Conservation (phyloP, 2,797 vertebrate genomes). For the Halcyon chelicuti region DNA sequence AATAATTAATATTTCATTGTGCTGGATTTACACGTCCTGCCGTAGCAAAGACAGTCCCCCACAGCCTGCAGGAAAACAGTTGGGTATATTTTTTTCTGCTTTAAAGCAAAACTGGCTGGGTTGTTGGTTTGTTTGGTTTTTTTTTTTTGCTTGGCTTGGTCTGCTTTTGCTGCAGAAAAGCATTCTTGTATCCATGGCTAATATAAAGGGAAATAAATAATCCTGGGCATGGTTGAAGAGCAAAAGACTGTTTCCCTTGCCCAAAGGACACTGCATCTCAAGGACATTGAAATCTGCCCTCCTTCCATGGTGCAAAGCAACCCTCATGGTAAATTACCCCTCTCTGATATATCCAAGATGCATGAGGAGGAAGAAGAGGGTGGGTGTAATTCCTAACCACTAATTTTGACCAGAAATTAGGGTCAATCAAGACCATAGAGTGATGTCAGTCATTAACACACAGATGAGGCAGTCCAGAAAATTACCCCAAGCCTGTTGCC, state of each 20-base stretch:
- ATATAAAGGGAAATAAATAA: background rate
- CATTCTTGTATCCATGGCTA: background rate
- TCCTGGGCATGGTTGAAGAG: background rate
- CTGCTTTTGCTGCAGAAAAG: background rate
- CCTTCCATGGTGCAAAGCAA: fast-evolving
- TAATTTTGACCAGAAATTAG: background rate
- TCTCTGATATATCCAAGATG: background rate
- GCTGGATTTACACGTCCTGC: slow-evolving; percentile 27
- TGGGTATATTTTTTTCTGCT: background rate
- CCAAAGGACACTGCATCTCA: background rate
- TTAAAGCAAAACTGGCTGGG: background rate
- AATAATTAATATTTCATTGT: slow-evolving; percentile 67
- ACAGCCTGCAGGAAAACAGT: slow-evolving; percentile 30
- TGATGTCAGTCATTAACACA: background rate
- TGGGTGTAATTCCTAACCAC: background rate
- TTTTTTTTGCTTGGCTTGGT: background rate
- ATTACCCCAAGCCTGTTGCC: background rate
- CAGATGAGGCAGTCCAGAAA: background rate
- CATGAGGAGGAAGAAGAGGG: background rate
- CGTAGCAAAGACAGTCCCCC: background rate
- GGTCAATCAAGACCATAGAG: fast-evolving
- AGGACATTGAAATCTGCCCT: background rate
- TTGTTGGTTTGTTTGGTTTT: background rate
- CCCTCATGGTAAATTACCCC: background rate
- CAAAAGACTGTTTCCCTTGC: background rate